A percentile compares a stretch with the other conserved stretches of the same genome.
Conservation (phyloP, 2,888 invertebrate genomes). For the Rhingia rostrata region DNA sequence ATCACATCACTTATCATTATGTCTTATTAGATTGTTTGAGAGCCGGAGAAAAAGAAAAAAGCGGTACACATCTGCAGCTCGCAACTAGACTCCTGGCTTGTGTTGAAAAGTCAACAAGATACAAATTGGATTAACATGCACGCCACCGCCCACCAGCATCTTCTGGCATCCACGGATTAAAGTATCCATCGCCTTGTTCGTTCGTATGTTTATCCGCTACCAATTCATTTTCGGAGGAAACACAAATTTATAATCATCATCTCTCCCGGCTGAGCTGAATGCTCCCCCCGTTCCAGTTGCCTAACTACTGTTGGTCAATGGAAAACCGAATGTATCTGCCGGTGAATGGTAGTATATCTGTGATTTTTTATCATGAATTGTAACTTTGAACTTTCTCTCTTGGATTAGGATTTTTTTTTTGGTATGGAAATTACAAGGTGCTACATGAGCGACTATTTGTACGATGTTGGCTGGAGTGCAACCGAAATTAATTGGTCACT, state of each 20-base stretch:
- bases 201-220: conserved; percentile 14
- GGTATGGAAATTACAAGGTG: conserved; percentile 31
- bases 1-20: conserved; percentile 69
- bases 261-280: conserved; percentile 1
- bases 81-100: conserved; percentile 38
- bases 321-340: conserved; percentile 2
- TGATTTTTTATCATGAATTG: conserved; percentile 52
- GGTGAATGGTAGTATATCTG: conserved; percentile 14
- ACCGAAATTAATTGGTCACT: conserved; percentile 45
- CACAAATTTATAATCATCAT: conserved; percentile 50
- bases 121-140: conserved; percentile 73
- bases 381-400: conserved; percentile 71
- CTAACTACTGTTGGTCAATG: conserved; percentile 24
- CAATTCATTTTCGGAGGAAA: conserved; percentile 55
- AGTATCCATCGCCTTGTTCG: conserved; percentile 3
- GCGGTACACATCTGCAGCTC: conserved; percentile 12
- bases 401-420: neutral
- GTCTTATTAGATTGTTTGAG: conserved; percentile 61
- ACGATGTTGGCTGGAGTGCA: conserved; percentile 37
- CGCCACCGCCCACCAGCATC: conserved; percentile 66
- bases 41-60: conserved; percentile 1
- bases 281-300: conserved; percentile 27
- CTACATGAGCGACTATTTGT: conserved; percentile 20
- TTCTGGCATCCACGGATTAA: neutral
- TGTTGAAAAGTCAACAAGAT: conserved; percentile 68